Percentiles rank a stretch among this genome's conserved stretches.
phyloP scores from a whole-genome alignment of 2,113 vertebrate species.

The Fregata magnificens region DNA sequence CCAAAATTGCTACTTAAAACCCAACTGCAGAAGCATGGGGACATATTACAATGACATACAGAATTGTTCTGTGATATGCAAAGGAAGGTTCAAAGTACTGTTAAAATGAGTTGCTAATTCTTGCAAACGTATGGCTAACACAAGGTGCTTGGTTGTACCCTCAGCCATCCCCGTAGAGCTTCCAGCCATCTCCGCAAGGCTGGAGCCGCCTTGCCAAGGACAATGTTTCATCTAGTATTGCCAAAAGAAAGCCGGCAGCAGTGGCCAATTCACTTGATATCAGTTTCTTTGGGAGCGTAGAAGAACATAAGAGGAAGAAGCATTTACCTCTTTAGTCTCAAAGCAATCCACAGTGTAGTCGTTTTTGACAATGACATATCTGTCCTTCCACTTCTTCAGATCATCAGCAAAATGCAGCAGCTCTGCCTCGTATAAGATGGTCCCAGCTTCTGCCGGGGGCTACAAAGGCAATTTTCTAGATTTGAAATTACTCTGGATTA shows the following conservation, averaged over 20 bases:
- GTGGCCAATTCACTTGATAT: not conserved
- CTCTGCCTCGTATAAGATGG: conserved; percentile 79
- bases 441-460: conserved; percentile 61
- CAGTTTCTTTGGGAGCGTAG: not conserved
- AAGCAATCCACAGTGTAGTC: conserved; percentile 88
- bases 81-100: not conserved
- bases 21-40: not conserved
- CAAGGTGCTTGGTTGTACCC: not conserved
- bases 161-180: not conserved
- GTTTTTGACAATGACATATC: conserved; percentile 83
- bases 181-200: not conserved
- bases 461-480: conserved; percentile 39
- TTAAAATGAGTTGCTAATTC: not conserved
- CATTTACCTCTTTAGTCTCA: conserved; percentile 84
- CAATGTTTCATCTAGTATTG: not conserved
- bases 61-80: not conserved
- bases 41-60: not conserved
- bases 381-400: conserved; percentile 87
- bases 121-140: rapidly evolving
- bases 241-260: not conserved
- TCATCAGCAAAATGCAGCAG: conserved; percentile 81
- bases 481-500: not conserved
- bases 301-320: not conserved
- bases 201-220: rapidly evolving
- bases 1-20: not conserved